Percentiles rank a stretch among this genome's conserved stretches.
Evolutionary conservation across 2,888 invertebrate species (phyloP).

Genomic region (Monochamus alternatus): DNA sequence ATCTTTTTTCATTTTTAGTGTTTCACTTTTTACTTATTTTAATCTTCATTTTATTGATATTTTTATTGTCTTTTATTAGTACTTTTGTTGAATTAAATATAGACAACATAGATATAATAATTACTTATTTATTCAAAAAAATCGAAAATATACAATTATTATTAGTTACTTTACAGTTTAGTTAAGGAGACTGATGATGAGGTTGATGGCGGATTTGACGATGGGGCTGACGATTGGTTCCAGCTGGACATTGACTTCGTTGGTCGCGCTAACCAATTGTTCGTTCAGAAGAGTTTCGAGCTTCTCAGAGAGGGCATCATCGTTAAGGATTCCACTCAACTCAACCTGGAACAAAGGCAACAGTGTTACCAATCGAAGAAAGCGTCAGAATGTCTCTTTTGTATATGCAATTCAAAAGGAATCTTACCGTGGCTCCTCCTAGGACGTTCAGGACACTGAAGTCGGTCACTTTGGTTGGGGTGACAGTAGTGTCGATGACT

Average conservation of each 20-base stretch:
- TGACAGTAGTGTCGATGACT: neutral
- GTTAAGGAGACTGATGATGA: neutral
- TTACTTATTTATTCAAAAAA: neutral
- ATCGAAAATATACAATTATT: conserved; percentile 2
- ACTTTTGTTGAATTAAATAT: too few species aligned
- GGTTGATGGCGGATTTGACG: conserved; percentile 1
- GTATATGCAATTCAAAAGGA: too few species aligned
- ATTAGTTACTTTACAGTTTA: neutral
- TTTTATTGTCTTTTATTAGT: too few species aligned
- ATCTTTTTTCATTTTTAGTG: too few species aligned
- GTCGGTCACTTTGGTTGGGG: conserved; percentile 10
- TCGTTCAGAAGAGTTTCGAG: neutral
- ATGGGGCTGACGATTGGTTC: conserved; percentile 5
- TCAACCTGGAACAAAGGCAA: conserved; percentile 16
- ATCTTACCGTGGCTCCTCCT: neutral
- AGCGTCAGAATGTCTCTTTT: too few species aligned
- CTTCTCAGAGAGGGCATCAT: conserved; percentile 1
- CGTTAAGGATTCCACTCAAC: conserved; percentile 5
- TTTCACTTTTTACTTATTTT: too few species aligned
- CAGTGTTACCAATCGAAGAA: too few species aligned
- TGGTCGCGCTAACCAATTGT: neutral
- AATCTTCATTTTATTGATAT: too few species aligned
- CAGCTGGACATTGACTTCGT: neutral
- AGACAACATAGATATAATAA: too few species aligned
- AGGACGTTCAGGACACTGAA: neutral